Conservation (phyloP, 2,113 vertebrate genomes). For the Hyla sarda region DNA sequence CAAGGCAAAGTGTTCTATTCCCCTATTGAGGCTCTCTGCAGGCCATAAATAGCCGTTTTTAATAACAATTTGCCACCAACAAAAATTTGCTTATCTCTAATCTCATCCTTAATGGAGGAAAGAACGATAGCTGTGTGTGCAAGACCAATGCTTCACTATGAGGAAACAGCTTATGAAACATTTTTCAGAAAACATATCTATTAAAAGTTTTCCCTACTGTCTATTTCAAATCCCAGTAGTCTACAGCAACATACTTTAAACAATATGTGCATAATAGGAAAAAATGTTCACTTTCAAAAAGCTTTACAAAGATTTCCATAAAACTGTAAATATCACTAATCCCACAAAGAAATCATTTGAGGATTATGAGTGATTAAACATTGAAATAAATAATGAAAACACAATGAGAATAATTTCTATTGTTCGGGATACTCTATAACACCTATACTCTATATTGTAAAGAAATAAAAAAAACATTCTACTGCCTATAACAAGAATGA, state of each 20-base stretch:
- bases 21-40: no score
- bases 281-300: neutral
- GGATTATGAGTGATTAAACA: neutral
- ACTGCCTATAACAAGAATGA: neutral
- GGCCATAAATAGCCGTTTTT: no score
- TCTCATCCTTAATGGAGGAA: no score
- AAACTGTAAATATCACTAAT: constrained; percentile 12
- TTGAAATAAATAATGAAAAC: neutral
- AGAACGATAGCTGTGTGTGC: neutral
- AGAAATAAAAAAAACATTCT: neutral
- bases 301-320: constrained; percentile 1
- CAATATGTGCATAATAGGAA: neutral
- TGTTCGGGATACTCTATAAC: neutral
- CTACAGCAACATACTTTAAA: neutral
- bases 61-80: no score
- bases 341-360: neutral
- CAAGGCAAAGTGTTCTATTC: no score
- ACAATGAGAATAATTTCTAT: constrained; percentile 1
- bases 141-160: neutral
- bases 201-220: neutral
- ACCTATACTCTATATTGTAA: neutral
- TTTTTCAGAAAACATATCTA: neutral
- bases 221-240: neutral
- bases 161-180: neutral
- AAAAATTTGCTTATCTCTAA: no score